phyloP scores from a whole-genome alignment of 1,140 invertebrate genomes.

The Coptotermes formosanus region DNA sequence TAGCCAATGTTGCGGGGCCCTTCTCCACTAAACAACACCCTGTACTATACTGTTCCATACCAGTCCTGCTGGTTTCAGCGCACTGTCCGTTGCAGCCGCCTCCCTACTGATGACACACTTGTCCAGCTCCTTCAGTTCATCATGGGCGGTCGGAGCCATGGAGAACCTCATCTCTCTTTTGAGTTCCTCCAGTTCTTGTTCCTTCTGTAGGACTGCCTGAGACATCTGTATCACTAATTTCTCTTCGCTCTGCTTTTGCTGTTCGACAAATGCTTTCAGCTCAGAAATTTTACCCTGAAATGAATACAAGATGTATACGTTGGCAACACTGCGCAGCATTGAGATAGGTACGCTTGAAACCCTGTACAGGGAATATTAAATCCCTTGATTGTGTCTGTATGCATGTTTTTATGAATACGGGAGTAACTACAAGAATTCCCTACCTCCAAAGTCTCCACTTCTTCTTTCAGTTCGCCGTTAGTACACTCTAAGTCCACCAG shows the following conservation, averaged over 20 bases:
- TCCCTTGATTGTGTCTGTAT: too few species aligned
- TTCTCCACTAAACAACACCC: too few species aligned
- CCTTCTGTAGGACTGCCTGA: background rate
- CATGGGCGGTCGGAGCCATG: background rate
- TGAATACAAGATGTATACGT: background rate
- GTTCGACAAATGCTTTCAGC: background rate
- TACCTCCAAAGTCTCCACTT: conserved; percentile 49
- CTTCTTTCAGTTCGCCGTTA: conserved; percentile 58
- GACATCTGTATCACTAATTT: background rate
- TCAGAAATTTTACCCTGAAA: background rate
- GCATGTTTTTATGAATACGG: too few species aligned
- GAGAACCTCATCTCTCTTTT: background rate
- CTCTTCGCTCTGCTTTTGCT: background rate
- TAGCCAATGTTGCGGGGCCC: too few species aligned
- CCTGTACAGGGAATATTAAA: too few species aligned
- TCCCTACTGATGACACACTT: too few species aligned
- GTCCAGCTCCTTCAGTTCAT: background rate
- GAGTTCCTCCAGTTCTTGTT: background rate
- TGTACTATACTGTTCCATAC: too few species aligned
- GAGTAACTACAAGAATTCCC: conserved; percentile 31
- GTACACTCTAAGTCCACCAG: conserved; percentile 57
- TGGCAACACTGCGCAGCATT: too few species aligned
- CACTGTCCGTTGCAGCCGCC: too few species aligned
- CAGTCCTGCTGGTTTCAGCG: too few species aligned
- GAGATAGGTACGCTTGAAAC: too few species aligned